phyloP scores from a whole-genome alignment of 2,888 invertebrate genomes.

The Strigamia maritima region DNA sequence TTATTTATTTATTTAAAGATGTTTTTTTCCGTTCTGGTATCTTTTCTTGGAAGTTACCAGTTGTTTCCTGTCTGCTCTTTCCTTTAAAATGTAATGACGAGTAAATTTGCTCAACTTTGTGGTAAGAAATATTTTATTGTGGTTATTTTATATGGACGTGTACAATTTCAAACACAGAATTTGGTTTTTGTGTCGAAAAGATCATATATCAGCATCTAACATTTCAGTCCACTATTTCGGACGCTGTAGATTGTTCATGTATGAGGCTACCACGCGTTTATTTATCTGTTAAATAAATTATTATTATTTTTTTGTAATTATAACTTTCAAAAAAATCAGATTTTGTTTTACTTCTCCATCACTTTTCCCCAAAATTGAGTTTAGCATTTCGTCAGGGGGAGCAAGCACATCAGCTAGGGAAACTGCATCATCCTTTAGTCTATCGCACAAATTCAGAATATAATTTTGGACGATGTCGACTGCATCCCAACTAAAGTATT shows the following conservation, averaged over 20 bases:
- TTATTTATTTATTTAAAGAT: too few relatives aligned
- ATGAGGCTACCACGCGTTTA: not conserved
- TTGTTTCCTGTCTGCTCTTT: not conserved
- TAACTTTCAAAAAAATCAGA: not conserved
- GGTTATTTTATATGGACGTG: too few relatives aligned
- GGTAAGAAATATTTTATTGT: too few relatives aligned
- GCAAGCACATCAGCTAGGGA: not conserved
- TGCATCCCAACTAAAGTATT: not conserved
- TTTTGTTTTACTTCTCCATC: not conserved
- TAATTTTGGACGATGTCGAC: not conserved
- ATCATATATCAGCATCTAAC: too few relatives aligned
- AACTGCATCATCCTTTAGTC: not conserved
- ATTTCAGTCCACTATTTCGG: not conserved
- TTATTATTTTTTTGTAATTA: too few relatives aligned
- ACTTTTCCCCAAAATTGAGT: not conserved
- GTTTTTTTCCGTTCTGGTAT: too few relatives aligned
- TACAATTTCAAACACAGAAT: too few relatives aligned
- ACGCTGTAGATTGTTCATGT: not conserved
- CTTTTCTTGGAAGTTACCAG: not conserved
- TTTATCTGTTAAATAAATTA: not conserved
- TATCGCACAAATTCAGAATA: not conserved
- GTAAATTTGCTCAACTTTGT: too few relatives aligned
- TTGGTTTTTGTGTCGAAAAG: too few relatives aligned
- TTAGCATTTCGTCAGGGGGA: not conserved
- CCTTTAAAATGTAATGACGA: too few relatives aligned